Percentiles rank a stretch among this genome's conserved stretches.
These are phyloP conservation scores for Acrocera orbiculus DNA, from an alignment of 2,888 invertebrate genomes.

Conservation along the genomic window DNA sequence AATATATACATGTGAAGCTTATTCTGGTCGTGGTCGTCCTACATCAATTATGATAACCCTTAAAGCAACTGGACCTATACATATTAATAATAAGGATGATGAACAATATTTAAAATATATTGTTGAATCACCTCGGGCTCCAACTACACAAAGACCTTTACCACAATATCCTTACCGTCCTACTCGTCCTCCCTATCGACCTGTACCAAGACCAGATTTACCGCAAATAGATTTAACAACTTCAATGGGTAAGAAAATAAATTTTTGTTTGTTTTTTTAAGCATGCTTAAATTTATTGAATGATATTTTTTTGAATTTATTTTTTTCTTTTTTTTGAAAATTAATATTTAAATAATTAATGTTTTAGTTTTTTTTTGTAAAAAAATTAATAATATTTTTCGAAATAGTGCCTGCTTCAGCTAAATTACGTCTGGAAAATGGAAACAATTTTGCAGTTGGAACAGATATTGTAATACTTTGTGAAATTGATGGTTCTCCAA, in stretches of 20 bases:
- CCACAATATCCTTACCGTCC: slow-evolving; percentile 32
- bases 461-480: slow-evolving; percentile 54
- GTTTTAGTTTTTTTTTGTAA: too few relatives aligned
- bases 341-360: too few relatives aligned
- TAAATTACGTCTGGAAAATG: slow-evolving; percentile 37
- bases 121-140: slow-evolving; percentile 35
- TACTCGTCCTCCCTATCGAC: slow-evolving; percentile 20
- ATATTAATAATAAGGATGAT: slow-evolving; percentile 38
- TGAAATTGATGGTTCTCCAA: slow-evolving; percentile 59
- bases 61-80: slow-evolving; percentile 52
- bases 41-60: slow-evolving; percentile 60
- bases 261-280: too few relatives aligned
- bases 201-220: too few relatives aligned
- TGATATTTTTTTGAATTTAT: too few relatives aligned
- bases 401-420: slow-evolving; percentile 50
- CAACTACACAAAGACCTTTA: slow-evolving; percentile 20
- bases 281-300: too few relatives aligned
- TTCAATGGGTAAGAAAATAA: too few relatives aligned
- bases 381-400: too few relatives aligned
- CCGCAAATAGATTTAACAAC: too few relatives aligned
- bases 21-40: slow-evolving; percentile 61
- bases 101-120: slow-evolving; percentile 41
- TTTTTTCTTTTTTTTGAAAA: too few relatives aligned
- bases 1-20: slow-evolving; percentile 76
- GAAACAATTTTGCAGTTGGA: slow-evolving; percentile 39